phyloP scores from a whole-genome alignment of 2,797 vertebrate species.

The Schizothorax lantsangensis region DNA sequence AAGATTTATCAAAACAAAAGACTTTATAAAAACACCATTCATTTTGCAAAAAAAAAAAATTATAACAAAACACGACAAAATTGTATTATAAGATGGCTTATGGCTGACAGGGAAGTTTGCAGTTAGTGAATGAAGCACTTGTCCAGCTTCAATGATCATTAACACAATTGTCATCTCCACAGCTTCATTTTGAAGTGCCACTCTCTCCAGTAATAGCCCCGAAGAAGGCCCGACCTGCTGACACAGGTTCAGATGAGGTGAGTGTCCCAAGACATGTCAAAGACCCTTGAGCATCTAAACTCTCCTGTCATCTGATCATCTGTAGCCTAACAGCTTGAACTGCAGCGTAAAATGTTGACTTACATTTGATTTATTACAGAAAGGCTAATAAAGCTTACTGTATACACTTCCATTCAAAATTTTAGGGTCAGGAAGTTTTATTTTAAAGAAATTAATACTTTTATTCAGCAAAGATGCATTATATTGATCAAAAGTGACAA shows the following conservation, averaged over 20 bases:
- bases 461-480: not conserved
- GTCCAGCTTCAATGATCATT: not conserved
- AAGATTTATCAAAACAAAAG: not conserved
- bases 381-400: not conserved
- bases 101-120: not conserved
- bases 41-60: too few relatives aligned
- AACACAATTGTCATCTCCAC: conserved; percentile 46
- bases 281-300: not conserved
- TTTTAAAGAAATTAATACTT: not conserved
- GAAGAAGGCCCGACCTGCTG: conserved; percentile 95
- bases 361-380: not conserved
- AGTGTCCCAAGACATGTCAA: conserved; percentile 53
- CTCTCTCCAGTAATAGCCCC: conserved; percentile 98
- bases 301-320: not conserved
- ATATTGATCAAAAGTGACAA: not conserved
- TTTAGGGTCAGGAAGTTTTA: not conserved
- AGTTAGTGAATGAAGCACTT: not conserved
- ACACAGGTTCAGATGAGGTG: conserved; percentile 95
- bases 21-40: not conserved
- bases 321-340: not conserved
- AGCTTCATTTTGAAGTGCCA: conserved; percentile 97
- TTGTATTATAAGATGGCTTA: not conserved
- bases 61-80: not conserved
- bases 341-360: not conserved
- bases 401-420: not conserved